Evolutionary conservation across 2,113 vertebrate genomes (phyloP).

Genomic region (Columba janthina): DNA sequence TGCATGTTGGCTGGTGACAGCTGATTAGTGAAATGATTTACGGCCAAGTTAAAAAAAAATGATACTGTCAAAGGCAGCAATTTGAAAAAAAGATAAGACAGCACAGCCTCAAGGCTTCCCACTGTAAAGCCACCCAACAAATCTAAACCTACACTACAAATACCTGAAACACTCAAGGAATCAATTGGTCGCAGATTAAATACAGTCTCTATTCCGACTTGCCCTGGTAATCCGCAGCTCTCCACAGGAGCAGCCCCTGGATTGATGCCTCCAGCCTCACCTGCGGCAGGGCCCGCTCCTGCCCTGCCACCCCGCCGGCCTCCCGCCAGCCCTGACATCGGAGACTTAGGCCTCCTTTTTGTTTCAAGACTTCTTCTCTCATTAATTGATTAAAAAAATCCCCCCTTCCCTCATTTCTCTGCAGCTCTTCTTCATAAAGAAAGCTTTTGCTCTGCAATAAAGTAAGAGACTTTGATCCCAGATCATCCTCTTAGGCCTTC

Average conservation of each 20-base stretch:
- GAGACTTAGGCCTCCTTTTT: conserved; percentile 64
- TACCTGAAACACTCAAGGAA: conserved; percentile 81
- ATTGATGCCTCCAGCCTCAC: conserved; percentile 55
- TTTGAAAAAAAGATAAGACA: conserved; percentile 81
- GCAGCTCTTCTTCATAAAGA: conserved; percentile 64
- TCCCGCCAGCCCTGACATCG: not conserved
- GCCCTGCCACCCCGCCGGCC: conserved; percentile 8
- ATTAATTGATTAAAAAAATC: conserved; percentile 75
- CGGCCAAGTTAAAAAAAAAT: conserved; percentile 62
- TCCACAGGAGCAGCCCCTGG: conserved; percentile 76
- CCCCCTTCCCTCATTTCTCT: conserved; percentile 23
- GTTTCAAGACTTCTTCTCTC: conserved; percentile 68
- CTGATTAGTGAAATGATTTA: conserved; percentile 77
- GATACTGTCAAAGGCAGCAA: conserved; percentile 66
- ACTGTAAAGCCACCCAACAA: conserved; percentile 55
- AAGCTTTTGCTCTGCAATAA: conserved; percentile 72
- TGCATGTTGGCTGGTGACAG: conserved; percentile 79
- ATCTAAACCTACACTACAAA: conserved; percentile 73
- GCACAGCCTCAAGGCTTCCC: conserved; percentile 61
- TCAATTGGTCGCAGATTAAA: conserved; percentile 88
- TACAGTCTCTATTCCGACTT: conserved; percentile 77
- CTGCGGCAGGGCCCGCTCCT: conserved; percentile 50
- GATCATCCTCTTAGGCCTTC: conserved; percentile 75
- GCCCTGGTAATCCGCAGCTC: conserved; percentile 78
- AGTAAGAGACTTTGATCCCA: conserved; percentile 71